phyloP scores from a whole-genome alignment of 2,797 vertebrate species.

The Cryptoblepharus egeriae region DNA sequence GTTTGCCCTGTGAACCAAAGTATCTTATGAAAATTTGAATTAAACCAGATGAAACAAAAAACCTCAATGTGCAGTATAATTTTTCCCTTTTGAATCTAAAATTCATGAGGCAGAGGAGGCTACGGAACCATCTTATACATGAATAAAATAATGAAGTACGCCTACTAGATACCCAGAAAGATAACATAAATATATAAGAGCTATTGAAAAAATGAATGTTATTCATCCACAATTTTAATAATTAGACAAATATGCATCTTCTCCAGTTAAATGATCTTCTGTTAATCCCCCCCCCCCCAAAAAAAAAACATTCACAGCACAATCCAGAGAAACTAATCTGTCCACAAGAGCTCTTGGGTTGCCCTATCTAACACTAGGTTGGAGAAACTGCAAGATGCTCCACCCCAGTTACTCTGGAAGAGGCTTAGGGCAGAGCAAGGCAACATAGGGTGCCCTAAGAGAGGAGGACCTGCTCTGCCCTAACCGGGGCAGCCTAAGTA shows the following conservation, averaged over 20 bases:
- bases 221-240: neutral
- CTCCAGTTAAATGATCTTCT: neutral
- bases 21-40: constrained; percentile 62
- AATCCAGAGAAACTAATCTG: too few species aligned
- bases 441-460: too few species aligned
- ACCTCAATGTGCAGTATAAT: constrained; percentile 54
- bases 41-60: constrained; percentile 67
- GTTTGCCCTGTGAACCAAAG: constrained; percentile 66
- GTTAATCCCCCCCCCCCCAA: neutral
- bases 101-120: constrained; percentile 16
- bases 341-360: too few species aligned
- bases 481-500: too few species aligned
- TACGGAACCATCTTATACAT: neutral
- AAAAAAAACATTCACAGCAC: too few species aligned
- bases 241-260: neutral
- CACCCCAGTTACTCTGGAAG: too few species aligned
- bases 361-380: too few species aligned
- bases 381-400: too few species aligned
- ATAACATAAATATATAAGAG: neutral
- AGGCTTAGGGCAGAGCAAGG: too few species aligned
- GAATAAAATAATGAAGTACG: constrained; percentile 26
- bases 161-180: constrained; percentile 39
- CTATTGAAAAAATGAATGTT: constrained; percentile 7
- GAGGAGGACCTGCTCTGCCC: too few species aligned
- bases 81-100: constrained; percentile 28